Evolutionary conservation across 2,797 vertebrate genomes (phyloP).

Genomic region (Cirrhinus mrigala): DNA sequence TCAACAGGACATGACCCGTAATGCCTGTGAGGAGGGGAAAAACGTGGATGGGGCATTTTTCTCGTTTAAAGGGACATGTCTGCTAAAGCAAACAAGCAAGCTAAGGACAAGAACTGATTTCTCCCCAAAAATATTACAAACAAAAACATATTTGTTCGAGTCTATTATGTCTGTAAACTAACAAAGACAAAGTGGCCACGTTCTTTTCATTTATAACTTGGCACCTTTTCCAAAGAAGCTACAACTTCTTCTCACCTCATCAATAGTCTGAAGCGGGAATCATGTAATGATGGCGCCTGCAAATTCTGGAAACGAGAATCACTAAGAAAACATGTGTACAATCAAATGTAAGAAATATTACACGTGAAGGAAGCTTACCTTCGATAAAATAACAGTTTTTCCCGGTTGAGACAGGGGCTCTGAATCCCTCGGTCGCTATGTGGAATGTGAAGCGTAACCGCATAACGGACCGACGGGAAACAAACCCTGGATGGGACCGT

Average conservation of each 20-base stretch:
- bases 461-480: constrained; percentile 42
- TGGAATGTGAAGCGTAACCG: constrained; percentile 17
- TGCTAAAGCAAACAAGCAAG: neutral
- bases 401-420: neutral
- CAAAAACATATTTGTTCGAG: neutral
- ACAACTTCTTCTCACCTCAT: neutral
- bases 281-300: neutral
- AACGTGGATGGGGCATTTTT: neutral
- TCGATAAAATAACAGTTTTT: neutral
- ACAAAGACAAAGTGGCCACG: neutral
- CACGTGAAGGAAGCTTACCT: neutral
- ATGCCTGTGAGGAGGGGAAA: neutral
- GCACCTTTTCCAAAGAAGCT: neutral
- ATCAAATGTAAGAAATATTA: neutral
- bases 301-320: neutral
- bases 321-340: neutral
- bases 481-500: neutral
- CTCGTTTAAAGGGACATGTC: neutral
- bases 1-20: too few relatives aligned
- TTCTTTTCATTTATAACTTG: too few relatives aligned
- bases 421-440: neutral
- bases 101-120: neutral
- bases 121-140: neutral
- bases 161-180: neutral
- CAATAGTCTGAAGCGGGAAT: constrained; percentile 6